A percentile compares a stretch with the other conserved stretches of the same genome.
Evolutionary conservation across 2,113 vertebrate species (phyloP).

Genomic region (Alaudala cheleensis): DNA sequence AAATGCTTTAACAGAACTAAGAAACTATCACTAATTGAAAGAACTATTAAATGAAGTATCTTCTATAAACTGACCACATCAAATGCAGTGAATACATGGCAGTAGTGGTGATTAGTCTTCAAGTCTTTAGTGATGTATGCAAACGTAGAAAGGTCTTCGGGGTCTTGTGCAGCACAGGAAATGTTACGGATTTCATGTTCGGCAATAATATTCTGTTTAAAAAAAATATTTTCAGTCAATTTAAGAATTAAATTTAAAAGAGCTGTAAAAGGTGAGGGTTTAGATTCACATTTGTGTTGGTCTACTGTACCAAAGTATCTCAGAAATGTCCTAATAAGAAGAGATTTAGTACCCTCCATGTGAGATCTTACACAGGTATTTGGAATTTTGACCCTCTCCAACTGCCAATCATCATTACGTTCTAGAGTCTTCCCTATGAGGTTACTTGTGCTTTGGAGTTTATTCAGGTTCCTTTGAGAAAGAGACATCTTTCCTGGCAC

Average conservation of each 20-base stretch:
- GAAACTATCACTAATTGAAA: not conserved
- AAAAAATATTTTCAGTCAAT: not conserved
- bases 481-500: not conserved
- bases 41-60: not conserved
- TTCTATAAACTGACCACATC: conserved; percentile 88
- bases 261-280: not conserved
- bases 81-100: conserved; percentile 98
- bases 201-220: conserved; percentile 91
- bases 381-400: not conserved
- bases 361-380: not conserved
- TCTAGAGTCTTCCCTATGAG: not conserved
- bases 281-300: not conserved
- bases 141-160: conserved; percentile 97
- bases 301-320: not conserved
- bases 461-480: not conserved
- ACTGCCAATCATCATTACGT: not conserved
- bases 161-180: conserved; percentile 98
- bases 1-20: not conserved
- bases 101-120: conserved; percentile 99
- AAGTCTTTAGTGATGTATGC: conserved; percentile 99
- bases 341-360: not conserved
- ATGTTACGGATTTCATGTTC: conserved; percentile 99
- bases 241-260: not conserved
- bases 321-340: not conserved
- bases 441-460: not conserved